Evolutionary conservation across 2,797 vertebrate genomes (phyloP), one percentile per base, ranked within the genome.

Genomic region (Heteromormyrus szaboi): DNA sequence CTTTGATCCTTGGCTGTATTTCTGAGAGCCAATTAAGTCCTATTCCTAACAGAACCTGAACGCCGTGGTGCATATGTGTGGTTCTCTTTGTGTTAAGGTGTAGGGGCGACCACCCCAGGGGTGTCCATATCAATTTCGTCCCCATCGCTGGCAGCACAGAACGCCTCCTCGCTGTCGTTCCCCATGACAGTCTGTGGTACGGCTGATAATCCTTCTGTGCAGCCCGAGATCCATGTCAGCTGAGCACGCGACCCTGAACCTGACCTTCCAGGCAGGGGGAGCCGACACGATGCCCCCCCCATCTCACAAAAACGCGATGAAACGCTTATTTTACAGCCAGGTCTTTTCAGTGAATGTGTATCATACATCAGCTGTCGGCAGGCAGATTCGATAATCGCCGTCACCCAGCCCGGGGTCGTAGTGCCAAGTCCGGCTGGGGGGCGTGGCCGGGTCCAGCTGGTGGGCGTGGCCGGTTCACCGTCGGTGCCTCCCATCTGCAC

Each of bases 1-100:
- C 72, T 19, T 62, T 88, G 81, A 85, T 85, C 76, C 84, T 29
- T 85, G 46, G 51, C 89, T 76, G 48, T 85, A 85, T 88, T 88
- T 54, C 5, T 50, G 37, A 87, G 12, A 48, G 5, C 29, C 12
- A 29, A 44, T 48, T 89, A 41, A 37, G n/a, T 29, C n/a, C 76
- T 14, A 9, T 85, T 46, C 41, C 14, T 62, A 29, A 54, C 33
- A 37, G 33, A 53, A n/a, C n/a, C 22, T 29, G 41, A 68, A 59
- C 2, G 33, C 29, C 6, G 4, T 17, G 12, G 29, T 25, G 86
- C 29, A 19, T 9, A 14, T 41, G 8, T 19, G 33, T 29, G 3
- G 68, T 65, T 68, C 9, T 25, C 33, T 62, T 44, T 41, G 8
- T 25, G 44, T 85, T 48, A 51, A 22, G 48, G 81, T 22, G 46